Conservation (phyloP, 2,888 invertebrate species). For the Parnassius glacialis region DNA sequence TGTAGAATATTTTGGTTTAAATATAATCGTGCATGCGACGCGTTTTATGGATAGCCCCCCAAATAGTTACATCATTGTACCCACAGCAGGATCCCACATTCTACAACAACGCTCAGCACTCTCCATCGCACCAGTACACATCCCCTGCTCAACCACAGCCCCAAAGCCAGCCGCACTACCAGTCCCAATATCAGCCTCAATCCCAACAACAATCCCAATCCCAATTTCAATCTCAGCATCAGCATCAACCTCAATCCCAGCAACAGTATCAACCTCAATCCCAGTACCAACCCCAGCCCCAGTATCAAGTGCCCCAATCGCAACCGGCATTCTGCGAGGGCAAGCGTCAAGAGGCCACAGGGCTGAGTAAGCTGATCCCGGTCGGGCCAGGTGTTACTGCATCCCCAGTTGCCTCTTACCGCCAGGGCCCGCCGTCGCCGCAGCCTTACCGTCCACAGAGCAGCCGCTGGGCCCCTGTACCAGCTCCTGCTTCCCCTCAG, state of each 20-base stretch:
- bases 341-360: conserved; percentile 62
- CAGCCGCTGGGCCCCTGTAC: conserved; percentile 75
- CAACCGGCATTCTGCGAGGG: conserved; percentile 62
- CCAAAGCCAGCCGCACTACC: conserved; percentile 27
- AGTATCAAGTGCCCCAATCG: conserved; percentile 40
- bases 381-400: conserved; percentile 62
- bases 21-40: not conserved
- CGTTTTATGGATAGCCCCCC: conserved; percentile 29
- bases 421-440: conserved; percentile 62
- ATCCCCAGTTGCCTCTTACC: conserved; percentile 49
- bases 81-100: conserved; percentile 70
- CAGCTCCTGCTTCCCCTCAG: conserved; percentile 74
- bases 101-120: conserved; percentile 74
- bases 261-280: conserved; percentile 29
- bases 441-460: conserved; percentile 66
- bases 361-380: conserved; percentile 74
- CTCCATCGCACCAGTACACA: conserved; percentile 47
- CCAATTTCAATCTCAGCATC: conserved; percentile 27
- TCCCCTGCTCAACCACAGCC: conserved; percentile 27
- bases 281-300: conserved; percentile 37
- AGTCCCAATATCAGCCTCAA: conserved; percentile 24
- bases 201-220: conserved; percentile 27
- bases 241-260: conserved; percentile 33
- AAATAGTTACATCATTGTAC: conserved; percentile 37
- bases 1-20: not conserved